Base-by-base conservation (phyloP, 1,140 invertebrate genomes). In the Artemia franciscana region DNA sequence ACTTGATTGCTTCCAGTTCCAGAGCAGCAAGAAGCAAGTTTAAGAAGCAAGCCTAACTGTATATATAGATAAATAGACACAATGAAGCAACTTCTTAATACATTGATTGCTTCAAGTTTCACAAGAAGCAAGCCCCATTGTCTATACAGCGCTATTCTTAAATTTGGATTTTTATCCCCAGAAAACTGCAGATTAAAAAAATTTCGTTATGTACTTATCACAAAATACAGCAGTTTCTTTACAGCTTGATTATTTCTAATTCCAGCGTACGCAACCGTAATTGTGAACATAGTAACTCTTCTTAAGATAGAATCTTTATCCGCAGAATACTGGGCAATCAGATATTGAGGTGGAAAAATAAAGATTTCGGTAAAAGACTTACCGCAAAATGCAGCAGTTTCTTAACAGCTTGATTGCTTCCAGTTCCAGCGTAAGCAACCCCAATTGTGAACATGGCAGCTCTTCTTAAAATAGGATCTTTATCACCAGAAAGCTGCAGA, bases 371-470 rank as follows among this genome's bases (percentile, higher is more conserved):
- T 57, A 62, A 57, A 18, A 26, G 58, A 78, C 77, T 78, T 68
- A 91, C 95, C 58, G 95, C 94, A 66, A 97, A 90, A 71, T 97
- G 92, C 1, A 99, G 80, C 3, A 99, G 77, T 67, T 86, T 87
- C 9, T 91, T 79, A 67, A 98, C 95, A 0, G 96, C 95, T 71
- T 88, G 83, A 73, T 97, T 98, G 69, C 93, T 94, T 58, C 93
- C 94, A 21, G 91, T 95, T 27, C 96, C 96, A 73, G 91, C 96
- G 72, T 98, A 99, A 0, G 95, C 94, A 84, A 97, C 96, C 0
- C 92, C 94, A 21, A 98, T 78, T 0, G 92, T 97, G 72, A 96
- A 96, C 83, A 98, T 97, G 60, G 89, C 96, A 62, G 91, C 91
- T 64, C 94, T 80, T 61, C 91, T 79, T 15, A 87, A 70, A 62